These are phyloP conservation scores for Camponotus vicinus DNA, from an alignment of 1,140 invertebrate species.

Conservation along the genomic window DNA sequence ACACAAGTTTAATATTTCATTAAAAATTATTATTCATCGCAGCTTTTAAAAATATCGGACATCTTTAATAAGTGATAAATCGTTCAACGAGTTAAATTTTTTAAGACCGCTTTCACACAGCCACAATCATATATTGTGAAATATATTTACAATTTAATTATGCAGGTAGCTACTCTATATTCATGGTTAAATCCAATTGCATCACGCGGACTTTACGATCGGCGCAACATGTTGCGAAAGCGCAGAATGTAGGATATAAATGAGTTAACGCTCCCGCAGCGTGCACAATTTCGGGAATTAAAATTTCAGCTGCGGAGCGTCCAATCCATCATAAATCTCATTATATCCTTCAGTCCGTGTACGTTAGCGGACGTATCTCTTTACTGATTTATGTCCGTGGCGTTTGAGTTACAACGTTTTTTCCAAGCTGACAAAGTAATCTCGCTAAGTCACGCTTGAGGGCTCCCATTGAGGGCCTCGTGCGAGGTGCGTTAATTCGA, in stretches of 20 bases:
- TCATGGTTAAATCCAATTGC: slow-evolving; percentile 35
- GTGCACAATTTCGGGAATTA: slow-evolving; percentile 50
- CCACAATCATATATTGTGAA: background rate
- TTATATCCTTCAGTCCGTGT: slow-evolving; percentile 40
- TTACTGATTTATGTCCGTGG: slow-evolving; percentile 53
- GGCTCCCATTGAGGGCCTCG: slow-evolving; percentile 57
- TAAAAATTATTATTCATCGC: background rate
- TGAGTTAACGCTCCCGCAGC: slow-evolving; percentile 36
- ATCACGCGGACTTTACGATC: slow-evolving; percentile 30
- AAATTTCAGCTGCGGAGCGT: slow-evolving; percentile 26
- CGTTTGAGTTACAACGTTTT: slow-evolving; percentile 49
- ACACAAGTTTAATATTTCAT: background rate
- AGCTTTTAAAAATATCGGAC: background rate
- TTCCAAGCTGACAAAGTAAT: slow-evolving; percentile 51
- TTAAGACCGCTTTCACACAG: background rate
- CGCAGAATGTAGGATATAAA: slow-evolving; percentile 38
- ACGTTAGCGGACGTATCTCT: slow-evolving; percentile 45
- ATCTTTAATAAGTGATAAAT: background rate
- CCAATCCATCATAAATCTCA: slow-evolving; percentile 54
- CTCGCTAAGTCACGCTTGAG: slow-evolving; percentile 55
- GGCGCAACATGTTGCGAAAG: slow-evolving; percentile 19
- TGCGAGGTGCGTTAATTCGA: slow-evolving; percentile 39
- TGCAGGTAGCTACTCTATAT: slow-evolving; percentile 4
- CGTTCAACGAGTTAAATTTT: background rate
- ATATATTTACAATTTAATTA: slow-evolving; percentile 25